phyloP scores from a whole-genome alignment of 2,113 vertebrate species.

The Cyanistes caeruleus region DNA sequence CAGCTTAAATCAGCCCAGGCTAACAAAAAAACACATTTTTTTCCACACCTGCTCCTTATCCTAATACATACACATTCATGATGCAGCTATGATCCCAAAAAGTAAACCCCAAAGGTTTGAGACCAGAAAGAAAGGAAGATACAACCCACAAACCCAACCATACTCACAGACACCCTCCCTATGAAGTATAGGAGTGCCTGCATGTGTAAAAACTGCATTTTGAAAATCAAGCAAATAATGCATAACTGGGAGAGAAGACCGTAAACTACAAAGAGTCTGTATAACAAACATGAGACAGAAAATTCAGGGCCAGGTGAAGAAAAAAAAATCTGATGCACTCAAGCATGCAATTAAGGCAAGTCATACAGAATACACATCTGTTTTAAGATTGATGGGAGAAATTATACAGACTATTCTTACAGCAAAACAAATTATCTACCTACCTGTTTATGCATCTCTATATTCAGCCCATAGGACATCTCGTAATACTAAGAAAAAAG shows the following conservation, averaged over 20 bases:
- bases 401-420: neutral
- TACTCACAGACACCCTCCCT: neutral
- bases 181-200: rapidly evolving
- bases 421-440: conserved; percentile 54
- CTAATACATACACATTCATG: neutral
- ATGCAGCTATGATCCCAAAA: neutral
- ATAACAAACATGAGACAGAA: neutral
- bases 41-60: rapidly evolving
- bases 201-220: rapidly evolving
- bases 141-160: neutral
- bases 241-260: neutral
- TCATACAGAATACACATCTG: neutral
- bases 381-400: neutral
- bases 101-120: neutral
- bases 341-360: neutral
- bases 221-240: neutral
- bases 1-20: neutral
- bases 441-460: conserved; percentile 99
- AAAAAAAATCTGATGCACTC: neutral
- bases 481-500: conserved; percentile 90
- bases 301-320: neutral
- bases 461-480: conserved; percentile 97
- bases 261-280: neutral
- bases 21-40: neutral
- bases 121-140: neutral